Evolutionary conservation across 1,140 invertebrate genomes (phyloP), one percentile per base, ranked within the genome.

Genomic region (Phthorimaea operculella): DNA sequence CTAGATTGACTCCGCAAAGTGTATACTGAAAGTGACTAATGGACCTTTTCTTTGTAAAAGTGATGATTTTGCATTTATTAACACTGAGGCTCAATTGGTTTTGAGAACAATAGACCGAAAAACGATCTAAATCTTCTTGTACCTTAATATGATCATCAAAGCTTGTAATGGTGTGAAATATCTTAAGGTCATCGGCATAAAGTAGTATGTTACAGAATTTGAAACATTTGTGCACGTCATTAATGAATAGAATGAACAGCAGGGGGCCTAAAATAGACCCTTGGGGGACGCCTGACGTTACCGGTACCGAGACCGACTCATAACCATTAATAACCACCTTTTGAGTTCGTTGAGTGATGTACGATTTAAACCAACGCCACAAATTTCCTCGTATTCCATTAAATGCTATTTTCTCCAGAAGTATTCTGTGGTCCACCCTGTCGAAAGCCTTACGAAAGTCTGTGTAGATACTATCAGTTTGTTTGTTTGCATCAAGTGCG

Each of bases 381-480:
- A 64, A 33, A 45, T 61, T 51, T 5, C 54, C 59, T 14, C 59
- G 33, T n/a, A 60, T 64, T 4, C 54, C 62, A 15, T 64, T 59
- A 14, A 21, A 61, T 9, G 59, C 55, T n/a, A 61, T 1, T 17
- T 57, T 61, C 9, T 47, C 44, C 1, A 47, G 44, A 15, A 63
- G 45, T 4, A 57, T 14, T 50, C 58, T 59, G 33, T 60, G 55
- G 15, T 63, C 58, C 4, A 63, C 61, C 7, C 48, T 54, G 50
- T 63, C 57, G 42, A 59, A 63, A 11, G 61, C 57, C 39, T 63
- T 63, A 4, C 50, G 33, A 55, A 63, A 59, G 33, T 63, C 61
- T 9, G 62, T 60, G 33, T 64, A 64, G 39, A 56, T 44, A 14
- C 54, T 47, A 16, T 64, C 57, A 4, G 52, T 58, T 54, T 64